phyloP scores from a whole-genome alignment of 2,113 vertebrate species.

The Petromus typicus region DNA sequence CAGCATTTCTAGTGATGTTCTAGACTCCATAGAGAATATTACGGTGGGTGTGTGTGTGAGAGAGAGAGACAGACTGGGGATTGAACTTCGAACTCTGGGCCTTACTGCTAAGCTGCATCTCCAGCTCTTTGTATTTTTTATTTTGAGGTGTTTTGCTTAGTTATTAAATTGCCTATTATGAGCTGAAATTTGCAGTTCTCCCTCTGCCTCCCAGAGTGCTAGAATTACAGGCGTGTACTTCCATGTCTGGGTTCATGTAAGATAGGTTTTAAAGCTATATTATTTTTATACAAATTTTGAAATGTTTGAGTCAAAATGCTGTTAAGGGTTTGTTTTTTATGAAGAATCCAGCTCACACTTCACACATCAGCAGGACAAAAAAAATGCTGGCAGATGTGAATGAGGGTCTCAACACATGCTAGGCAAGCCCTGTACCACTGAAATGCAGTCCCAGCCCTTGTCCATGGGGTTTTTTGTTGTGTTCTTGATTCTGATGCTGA shows the following conservation, averaged over 20 bases:
- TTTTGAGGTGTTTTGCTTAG: neutral
- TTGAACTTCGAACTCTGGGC: neutral
- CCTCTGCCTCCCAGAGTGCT: neutral
- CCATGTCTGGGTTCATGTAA: neutral
- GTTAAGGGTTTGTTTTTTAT: neutral
- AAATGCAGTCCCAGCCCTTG: neutral
- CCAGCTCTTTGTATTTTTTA: neutral
- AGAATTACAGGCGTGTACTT: neutral
- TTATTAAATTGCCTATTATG: too few relatives aligned
- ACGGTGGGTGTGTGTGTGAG: neutral
- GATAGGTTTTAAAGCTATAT: neutral
- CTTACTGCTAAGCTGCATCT: neutral
- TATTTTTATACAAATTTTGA: neutral
- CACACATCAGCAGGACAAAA: neutral
- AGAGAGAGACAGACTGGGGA: neutral
- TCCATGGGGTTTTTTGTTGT: neutral
- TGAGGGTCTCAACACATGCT: neutral
- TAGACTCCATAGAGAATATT: neutral
- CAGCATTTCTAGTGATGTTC: neutral
- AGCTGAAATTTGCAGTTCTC: neutral
- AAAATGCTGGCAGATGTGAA: neutral
- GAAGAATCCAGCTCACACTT: neutral
- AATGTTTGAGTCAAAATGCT: neutral
- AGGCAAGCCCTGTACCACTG: neutral
- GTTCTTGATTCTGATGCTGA: neutral